Evolutionary conservation across 2,113 vertebrate genomes (phyloP), one percentile per base, ranked within the genome.

Genomic region (Condylura cristata): DNA sequence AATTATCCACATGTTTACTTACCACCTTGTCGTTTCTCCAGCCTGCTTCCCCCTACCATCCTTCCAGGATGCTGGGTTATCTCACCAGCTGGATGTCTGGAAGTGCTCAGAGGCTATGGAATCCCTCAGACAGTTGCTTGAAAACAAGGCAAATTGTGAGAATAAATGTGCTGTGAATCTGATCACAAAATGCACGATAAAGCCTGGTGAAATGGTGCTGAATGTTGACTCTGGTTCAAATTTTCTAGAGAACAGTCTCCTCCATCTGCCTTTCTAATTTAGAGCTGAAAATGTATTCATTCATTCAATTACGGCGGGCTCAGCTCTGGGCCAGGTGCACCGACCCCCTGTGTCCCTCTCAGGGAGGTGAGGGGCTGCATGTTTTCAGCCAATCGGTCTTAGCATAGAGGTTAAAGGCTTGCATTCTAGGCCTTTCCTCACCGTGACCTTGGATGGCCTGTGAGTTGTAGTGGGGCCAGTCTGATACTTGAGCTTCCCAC

Each of bases 131-230:
- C 44, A 39, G 28, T 89, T 89, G 79, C 53, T 91, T 90, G 75
- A 80, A 91, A 96, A 90, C 63, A 83, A 68, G 91, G 79, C 66
- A 95, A 83, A 79, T 56, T 70, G 78, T 48, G 68, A 94, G 89
- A 91, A 74, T 30, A 80, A 91, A 44, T 83, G 58, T 94, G 61
- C 46, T 79, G 74, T 39, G 37, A 88, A 39, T 70, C 39, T 34
- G 88, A 88, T 79, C 58, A 53, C 86, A 86, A 91, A 66, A 53
- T 32, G 60, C 30, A 10, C 2, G 53, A 63, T 22, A 63, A 65
- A 66, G 66, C 65, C 34, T 26, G 30, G 1, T 24, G 81, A 88
- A 30, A 71, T 32, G 22, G 44, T 34, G 70, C 53, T 86, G 51
- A 79, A 20, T 51, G 68, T 46, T 75, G 61, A 48, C 86, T 71